phyloP scores from a whole-genome alignment of 2,113 vertebrate species.

The Halcyon malimbica region DNA sequence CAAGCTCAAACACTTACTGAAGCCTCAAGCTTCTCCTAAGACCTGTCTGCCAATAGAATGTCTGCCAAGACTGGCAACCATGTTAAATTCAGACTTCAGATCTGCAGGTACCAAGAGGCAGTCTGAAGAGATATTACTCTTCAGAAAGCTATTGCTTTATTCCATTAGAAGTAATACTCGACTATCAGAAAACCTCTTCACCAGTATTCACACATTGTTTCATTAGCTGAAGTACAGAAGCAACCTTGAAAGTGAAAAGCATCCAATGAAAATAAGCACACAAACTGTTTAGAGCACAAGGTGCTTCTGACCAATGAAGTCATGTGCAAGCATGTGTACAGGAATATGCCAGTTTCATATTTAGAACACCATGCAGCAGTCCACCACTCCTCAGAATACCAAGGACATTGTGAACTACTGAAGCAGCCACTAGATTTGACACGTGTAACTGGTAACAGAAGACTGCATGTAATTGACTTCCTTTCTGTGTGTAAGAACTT shows the following conservation, averaged over 20 bases:
- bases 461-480: background rate
- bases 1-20: background rate
- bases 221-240: background rate
- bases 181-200: background rate
- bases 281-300: background rate
- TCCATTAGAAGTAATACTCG: background rate
- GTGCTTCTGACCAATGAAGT: background rate
- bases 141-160: background rate
- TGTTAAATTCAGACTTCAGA: background rate
- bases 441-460: background rate
- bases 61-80: background rate
- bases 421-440: background rate
- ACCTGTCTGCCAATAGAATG: background rate
- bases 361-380: background rate
- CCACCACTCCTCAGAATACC: background rate
- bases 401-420: background rate
- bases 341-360: background rate
- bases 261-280: background rate
- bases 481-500: background rate
- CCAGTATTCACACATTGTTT: background rate
- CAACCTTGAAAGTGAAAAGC: background rate
- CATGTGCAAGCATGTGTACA: rapidly evolving
- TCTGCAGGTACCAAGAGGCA: background rate
- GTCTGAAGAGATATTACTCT: background rate
- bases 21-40: background rate